Evolutionary conservation across 1,140 invertebrate species (phyloP).

Genomic region (Pseudomyrmex gracilis): DNA sequence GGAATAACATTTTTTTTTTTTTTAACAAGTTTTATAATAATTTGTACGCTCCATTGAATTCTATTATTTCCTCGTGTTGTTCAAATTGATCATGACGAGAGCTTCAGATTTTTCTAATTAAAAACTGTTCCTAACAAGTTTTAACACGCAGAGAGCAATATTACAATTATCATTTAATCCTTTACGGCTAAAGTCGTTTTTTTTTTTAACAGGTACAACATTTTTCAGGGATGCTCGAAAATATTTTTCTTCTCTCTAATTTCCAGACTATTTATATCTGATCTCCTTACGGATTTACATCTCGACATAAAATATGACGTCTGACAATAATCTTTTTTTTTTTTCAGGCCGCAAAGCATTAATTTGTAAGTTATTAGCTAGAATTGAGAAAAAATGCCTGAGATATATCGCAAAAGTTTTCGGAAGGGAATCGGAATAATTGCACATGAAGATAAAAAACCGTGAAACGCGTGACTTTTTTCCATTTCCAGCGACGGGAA

Average conservation of each 20-base stretch:
- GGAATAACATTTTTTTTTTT: background rate
- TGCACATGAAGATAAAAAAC: background rate
- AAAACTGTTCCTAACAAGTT: slow-evolving; percentile 38
- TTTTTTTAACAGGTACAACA: background rate
- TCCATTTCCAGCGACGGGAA: slow-evolving; percentile 16
- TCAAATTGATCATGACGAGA: background rate
- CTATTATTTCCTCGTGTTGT: background rate
- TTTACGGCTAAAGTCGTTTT: slow-evolving; percentile 25
- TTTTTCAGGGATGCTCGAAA: background rate
- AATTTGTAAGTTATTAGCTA: slow-evolving; percentile 20
- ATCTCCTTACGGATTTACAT: background rate
- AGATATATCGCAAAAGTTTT: slow-evolving; percentile 8
- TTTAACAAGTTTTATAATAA: too few relatives aligned
- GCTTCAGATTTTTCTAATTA: background rate
- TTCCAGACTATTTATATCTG: background rate
- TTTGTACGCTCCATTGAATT: too few relatives aligned
- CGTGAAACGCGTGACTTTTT: background rate
- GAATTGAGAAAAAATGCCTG: slow-evolving; percentile 5
- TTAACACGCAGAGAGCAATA: slow-evolving; percentile 21
- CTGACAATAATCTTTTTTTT: background rate
- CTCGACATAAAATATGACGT: background rate
- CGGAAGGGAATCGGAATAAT: background rate
- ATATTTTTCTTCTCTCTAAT: slow-evolving; percentile 1
- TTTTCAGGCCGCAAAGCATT: slow-evolving; percentile 35
- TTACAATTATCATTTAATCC: slow-evolving; percentile 27